Evolutionary conservation across 1,140 invertebrate species (phyloP).

Genomic region (Calephelis virginiensis): DNA sequence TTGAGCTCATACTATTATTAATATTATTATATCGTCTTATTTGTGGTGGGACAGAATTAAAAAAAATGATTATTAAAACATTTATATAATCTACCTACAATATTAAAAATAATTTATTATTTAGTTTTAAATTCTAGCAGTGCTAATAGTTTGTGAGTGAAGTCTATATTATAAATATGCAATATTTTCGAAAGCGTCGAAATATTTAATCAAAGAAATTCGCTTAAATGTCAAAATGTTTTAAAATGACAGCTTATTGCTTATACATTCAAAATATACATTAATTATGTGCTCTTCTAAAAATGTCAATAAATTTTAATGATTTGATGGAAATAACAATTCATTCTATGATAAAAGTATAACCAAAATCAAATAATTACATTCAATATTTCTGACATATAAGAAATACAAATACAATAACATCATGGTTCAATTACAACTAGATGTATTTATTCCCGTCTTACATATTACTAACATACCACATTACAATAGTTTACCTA

Average conservation of each 20-base stretch:
- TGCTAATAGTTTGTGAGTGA: conserved; percentile 6
- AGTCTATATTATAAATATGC: background rate
- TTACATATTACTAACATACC: background rate
- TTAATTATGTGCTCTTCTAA: background rate
- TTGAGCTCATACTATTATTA: too few relatives aligned
- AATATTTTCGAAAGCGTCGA: background rate
- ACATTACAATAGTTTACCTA: conserved; percentile 10
- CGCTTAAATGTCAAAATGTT: background rate
- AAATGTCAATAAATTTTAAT: conserved; percentile 1
- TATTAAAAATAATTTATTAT: conserved; percentile 8
- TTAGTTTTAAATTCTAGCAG: background rate
- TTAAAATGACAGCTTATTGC: background rate
- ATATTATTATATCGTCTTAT: background rate
- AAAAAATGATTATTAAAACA: background rate
- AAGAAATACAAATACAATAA: background rate
- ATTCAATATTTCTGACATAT: background rate
- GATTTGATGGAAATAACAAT: conserved; percentile 7
- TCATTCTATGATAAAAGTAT: conserved; percentile 4
- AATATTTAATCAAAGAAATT: too few relatives aligned
- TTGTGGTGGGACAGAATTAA: background rate
- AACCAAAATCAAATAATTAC: background rate
- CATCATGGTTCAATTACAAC: background rate
- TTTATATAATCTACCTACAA: conserved; percentile 1
- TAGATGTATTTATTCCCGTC: conserved; percentile 1
- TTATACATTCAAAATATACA: conserved; percentile 8